Evolutionary conservation across 2,113 vertebrate genomes (phyloP), one percentile per base, ranked within the genome.

Genomic region (Rhinopithecus roxellana): DNA sequence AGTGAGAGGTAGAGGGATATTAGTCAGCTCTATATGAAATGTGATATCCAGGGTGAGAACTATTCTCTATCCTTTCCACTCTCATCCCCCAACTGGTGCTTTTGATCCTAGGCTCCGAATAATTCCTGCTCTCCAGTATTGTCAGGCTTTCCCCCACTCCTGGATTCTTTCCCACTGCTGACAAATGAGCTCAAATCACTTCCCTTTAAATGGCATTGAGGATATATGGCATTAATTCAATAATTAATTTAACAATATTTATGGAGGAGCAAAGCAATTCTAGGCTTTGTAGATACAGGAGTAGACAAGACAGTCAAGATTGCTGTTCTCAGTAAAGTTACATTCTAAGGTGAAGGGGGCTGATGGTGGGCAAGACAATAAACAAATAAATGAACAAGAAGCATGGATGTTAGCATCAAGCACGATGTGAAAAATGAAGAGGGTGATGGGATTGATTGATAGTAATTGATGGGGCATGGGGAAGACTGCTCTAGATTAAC

Each of bases 11-110:
- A 61, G 75, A 87, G 61, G 75, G 52, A 84, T 96, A 77, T 96
- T 74, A 79, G 61, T 89, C 67, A 94, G 78, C 74, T 52, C 70
- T 38, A 32, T 30, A n/a, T 84, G 87, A 97, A 97, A 96, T 81
- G n/a, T 0, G 38, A 93, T 78, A 84, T 45, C 30, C 55, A 78
- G 67, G 50, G 14, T 90, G 80, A 95, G 83, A 95, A 82, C 75
- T 52, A 81, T 3, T 78, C 85, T 78, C n/a, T 57, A 1, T 40
- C 14, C 57, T 92, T 61, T 89, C 69, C n/a, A 59, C 23, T 27
- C 13, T 82, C 35, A 32, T 61, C 32, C 23, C 35, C 94, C 59
- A 14, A 84, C 89, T 69, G 95, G 86, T 87, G 81, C 55, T 91
- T 94, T 87, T 52, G 22, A 64, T 83, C 35, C 11, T 30, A 43